Percentiles rank a stretch among this genome's conserved stretches.
Evolutionary conservation across 2,113 vertebrate species (phyloP).

Genomic region (Fulmarus glacialis): DNA sequence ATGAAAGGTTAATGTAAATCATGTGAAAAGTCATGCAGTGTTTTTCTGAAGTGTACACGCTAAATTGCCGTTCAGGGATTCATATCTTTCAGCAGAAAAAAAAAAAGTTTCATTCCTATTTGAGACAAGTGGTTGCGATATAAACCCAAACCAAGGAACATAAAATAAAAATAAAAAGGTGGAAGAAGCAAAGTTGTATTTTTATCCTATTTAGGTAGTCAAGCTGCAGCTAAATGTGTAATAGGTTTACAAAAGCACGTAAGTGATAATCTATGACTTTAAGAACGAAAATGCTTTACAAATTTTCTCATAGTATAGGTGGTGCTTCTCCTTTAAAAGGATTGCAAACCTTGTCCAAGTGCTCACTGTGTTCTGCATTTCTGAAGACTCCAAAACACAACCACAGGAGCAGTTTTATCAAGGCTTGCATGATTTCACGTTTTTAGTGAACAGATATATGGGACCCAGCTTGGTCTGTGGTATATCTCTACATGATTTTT

Average conservation of each 20-base stretch:
- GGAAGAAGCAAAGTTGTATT: neutral
- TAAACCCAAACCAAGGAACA: neutral
- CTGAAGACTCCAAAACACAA: neutral
- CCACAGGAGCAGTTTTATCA: neutral
- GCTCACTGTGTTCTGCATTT: neutral
- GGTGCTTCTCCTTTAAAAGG: neutral
- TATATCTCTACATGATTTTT: neutral
- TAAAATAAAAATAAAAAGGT: neutral
- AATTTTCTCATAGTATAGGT: neutral
- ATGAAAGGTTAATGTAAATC: slow-evolving; percentile 42
- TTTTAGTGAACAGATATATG: neutral
- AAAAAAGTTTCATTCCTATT: neutral
- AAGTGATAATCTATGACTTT: neutral
- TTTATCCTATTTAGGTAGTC: neutral
- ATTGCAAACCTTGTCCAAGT: neutral
- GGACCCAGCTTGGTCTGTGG: neutral
- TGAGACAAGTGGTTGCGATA: neutral
- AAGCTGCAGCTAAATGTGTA: neutral
- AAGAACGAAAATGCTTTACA: neutral
- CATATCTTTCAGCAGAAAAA: neutral
- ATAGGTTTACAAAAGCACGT: neutral
- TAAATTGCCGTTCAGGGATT: slow-evolving; percentile 55
- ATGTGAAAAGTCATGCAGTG: slow-evolving; percentile 9
- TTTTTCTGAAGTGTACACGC: neutral
- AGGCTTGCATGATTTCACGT: neutral